phyloP scores from a whole-genome alignment of 2,113 vertebrate genomes.

The Ictidomys tridecemlineatus region DNA sequence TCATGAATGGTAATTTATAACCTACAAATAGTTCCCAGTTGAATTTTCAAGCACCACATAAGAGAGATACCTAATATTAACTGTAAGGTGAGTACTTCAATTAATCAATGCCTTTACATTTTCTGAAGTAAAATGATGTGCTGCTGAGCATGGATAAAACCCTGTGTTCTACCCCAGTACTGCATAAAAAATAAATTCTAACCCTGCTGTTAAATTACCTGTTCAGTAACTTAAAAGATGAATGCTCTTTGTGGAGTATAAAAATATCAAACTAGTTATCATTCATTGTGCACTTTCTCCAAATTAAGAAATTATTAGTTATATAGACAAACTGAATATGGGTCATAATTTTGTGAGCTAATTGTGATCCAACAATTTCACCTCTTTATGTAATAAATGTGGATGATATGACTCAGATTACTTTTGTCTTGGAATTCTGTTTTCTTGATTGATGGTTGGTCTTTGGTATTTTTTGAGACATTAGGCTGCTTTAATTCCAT shows the following conservation, averaged over 20 bases:
- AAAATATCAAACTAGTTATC: not conserved
- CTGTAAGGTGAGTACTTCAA: conserved; percentile 85
- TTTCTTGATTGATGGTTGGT: not conserved
- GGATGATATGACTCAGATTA: not conserved
- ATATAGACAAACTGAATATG: not conserved
- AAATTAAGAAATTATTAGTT: conserved; percentile 9
- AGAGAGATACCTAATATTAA: conserved; percentile 84
- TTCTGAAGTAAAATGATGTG: conserved; percentile 74
- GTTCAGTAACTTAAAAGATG: not conserved
- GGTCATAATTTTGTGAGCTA: not conserved
- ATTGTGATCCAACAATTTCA: not conserved
- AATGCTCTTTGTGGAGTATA: not conserved
- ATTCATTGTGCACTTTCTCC: conserved; percentile 45
- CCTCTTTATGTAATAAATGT: not conserved
- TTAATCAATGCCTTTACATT: conserved; percentile 87
- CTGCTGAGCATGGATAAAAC: too few relatives aligned
- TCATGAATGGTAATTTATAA: conserved; percentile 81
- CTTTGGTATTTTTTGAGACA: not conserved
- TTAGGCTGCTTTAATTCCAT: not conserved
- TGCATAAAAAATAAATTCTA: too few relatives aligned
- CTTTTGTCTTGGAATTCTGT: not conserved
- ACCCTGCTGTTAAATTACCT: too few relatives aligned
- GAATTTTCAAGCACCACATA: conserved; percentile 82
- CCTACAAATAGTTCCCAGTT: conserved; percentile 81
- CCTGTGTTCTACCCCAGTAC: too few relatives aligned